These are phyloP conservation scores for Iguana delicatissima DNA, from an alignment of 2,797 vertebrate species.

Conservation along the genomic window DNA sequence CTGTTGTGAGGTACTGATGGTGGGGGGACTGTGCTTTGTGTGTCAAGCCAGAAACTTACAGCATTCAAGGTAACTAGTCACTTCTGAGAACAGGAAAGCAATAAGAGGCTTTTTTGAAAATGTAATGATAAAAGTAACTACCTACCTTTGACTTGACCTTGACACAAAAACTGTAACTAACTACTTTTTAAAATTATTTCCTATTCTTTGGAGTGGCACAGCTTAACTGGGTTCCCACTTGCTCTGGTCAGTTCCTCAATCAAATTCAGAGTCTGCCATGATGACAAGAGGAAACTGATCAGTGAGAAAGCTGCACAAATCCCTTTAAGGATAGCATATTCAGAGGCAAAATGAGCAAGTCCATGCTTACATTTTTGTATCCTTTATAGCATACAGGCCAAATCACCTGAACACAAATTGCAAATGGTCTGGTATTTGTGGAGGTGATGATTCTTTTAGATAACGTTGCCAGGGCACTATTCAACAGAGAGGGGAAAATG, in stretches of 20 bases:
- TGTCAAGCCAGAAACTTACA: no score
- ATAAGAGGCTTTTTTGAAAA: not conserved
- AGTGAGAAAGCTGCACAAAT: rapidly evolving
- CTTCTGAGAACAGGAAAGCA: not conserved
- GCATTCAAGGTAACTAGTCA: no score
- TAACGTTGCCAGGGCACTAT: no score
- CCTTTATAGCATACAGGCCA: not conserved
- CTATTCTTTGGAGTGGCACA: not conserved
- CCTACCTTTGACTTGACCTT: no score
- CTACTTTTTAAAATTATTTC: not conserved
- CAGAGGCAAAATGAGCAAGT: not conserved
- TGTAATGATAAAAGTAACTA: no score
- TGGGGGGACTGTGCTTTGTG: no score
- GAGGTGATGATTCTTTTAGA: no score
- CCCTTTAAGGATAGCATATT: rapidly evolving
- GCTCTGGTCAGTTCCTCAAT: rapidly evolving
- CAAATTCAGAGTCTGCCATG: rapidly evolving
- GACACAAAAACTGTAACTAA: not conserved
- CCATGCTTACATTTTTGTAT: not conserved
- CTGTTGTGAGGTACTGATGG: not conserved
- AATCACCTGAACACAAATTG: not conserved
- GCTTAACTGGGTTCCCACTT: rapidly evolving
- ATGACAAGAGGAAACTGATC: not conserved
- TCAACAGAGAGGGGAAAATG: no score
- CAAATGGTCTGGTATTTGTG: not conserved